phyloP scores from a whole-genome alignment of 2,888 invertebrate genomes.

The Beris chalybata region DNA sequence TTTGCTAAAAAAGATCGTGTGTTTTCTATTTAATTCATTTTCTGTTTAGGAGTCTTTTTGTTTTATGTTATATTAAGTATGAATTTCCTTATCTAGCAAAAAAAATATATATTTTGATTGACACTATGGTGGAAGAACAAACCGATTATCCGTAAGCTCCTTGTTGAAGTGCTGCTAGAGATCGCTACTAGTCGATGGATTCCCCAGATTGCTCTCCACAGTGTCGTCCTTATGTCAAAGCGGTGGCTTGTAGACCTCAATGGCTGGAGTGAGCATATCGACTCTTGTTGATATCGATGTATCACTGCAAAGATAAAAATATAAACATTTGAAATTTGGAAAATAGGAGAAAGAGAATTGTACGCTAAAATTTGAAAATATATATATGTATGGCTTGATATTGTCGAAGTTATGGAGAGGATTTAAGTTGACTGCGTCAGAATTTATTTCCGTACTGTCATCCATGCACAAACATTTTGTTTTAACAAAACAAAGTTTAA shows the following conservation, averaged over 20 bases:
- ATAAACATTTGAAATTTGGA: too few species aligned
- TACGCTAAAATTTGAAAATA: too few species aligned
- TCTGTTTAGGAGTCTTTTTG: slow-evolving; percentile 14
- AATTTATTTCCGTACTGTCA: too few species aligned
- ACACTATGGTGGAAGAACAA: slow-evolving; percentile 58
- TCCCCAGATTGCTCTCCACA: slow-evolving; percentile 58
- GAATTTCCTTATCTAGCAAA: not conserved
- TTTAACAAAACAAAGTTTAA: too few species aligned
- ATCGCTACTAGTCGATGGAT: slow-evolving; percentile 58
- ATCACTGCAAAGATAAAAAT: slow-evolving; percentile 60
- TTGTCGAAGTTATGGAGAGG: too few species aligned
- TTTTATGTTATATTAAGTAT: slow-evolving; percentile 12
- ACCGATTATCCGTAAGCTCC: slow-evolving; percentile 52
- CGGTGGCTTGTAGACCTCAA: slow-evolving; percentile 58
- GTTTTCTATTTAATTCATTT: not conserved
- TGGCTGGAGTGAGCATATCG: slow-evolving; percentile 63
- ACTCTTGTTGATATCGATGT: slow-evolving; percentile 73
- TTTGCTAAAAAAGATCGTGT: slow-evolving; percentile 4
- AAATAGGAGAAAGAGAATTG: too few species aligned
- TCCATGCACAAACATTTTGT: too few species aligned
- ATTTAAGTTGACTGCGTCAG: too few species aligned
- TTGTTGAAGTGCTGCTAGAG: slow-evolving; percentile 53
- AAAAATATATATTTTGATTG: slow-evolving; percentile 44
- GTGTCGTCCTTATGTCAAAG: slow-evolving; percentile 59
- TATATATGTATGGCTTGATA: too few species aligned